Percentiles rank a stretch among this genome's conserved stretches.
These are phyloP conservation scores for Bombus haemorrhoidalis DNA, from an alignment of 1,140 invertebrate genomes.

Conservation along the genomic window DNA sequence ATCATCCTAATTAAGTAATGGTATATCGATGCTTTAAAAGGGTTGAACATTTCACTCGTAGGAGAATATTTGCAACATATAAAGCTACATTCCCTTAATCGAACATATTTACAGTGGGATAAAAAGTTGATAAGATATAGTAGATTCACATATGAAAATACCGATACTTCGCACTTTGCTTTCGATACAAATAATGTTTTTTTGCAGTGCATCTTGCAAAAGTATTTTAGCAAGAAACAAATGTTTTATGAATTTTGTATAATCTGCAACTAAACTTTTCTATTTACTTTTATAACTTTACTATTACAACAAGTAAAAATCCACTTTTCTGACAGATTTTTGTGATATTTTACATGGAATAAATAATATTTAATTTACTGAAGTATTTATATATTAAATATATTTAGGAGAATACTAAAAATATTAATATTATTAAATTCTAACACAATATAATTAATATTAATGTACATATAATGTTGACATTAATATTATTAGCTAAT, in stretches of 20 bases:
- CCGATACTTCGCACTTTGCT: not conserved
- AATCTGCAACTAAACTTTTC: not conserved
- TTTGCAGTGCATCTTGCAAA: not conserved
- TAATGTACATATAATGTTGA: too few species aligned
- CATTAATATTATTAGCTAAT: too few species aligned
- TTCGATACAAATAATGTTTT: not conserved
- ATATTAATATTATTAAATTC: too few species aligned
- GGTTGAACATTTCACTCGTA: not conserved
- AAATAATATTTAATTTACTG: too few species aligned
- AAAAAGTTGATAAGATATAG: not conserved
- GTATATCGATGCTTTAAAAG: not conserved
- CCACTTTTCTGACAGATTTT: too few species aligned
- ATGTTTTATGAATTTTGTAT: not conserved
- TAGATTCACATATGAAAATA: not conserved
- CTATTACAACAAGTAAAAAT: too few species aligned
- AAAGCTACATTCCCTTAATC: not conserved
- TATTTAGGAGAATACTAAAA: too few species aligned
- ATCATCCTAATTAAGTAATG: slow-evolving; percentile 13
- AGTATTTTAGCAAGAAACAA: not conserved
- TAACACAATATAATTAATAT: too few species aligned
- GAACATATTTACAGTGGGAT: too few species aligned
- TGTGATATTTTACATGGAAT: too few species aligned
- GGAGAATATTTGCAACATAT: not conserved
- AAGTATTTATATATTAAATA: too few species aligned
- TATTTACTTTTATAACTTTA: not conserved